These are phyloP conservation scores for Hydractinia symbiolongicarpus DNA, from an alignment of 30 jellyfish, hydroid and myxozoan genomes.

Conservation along the genomic window DNA sequence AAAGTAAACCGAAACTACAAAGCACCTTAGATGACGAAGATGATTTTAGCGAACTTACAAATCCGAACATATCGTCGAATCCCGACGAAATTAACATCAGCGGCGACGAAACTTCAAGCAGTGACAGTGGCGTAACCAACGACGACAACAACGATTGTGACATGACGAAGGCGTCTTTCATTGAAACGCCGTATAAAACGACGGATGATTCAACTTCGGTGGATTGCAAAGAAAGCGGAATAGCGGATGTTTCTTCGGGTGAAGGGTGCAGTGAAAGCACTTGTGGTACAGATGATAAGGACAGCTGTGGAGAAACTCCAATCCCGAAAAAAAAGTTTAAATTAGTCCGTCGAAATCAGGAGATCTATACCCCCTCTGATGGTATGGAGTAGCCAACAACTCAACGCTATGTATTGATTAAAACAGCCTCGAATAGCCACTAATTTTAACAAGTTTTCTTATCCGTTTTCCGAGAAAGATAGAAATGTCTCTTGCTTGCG, in stretches of 20 bases:
- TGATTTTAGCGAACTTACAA: conserved; percentile 22
- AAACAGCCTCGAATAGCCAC: too few relatives aligned
- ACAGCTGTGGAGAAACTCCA: conserved; percentile 15
- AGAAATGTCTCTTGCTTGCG: too few relatives aligned
- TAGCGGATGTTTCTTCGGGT: neutral
- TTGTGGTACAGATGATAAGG: neutral
- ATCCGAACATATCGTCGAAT: conserved; percentile 19
- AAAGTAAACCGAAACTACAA: neutral
- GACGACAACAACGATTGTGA: neutral
- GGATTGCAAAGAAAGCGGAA: neutral
- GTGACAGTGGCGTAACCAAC: conserved; percentile 8
- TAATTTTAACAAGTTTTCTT: too few relatives aligned
- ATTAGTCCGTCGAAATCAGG: conserved; percentile 28
- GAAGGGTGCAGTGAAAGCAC: neutral
- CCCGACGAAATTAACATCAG: conserved; percentile 20
- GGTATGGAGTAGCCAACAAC: neutral
- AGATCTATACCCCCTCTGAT: conserved; percentile 1
- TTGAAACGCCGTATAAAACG: conserved; percentile 20
- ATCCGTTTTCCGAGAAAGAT: too few relatives aligned
- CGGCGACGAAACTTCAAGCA: neutral
- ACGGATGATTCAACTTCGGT: neutral
- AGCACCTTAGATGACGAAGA: neutral
- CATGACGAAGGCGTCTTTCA: conserved; percentile 5
- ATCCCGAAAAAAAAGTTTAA: conserved; percentile 30
- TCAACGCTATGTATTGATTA: too few relatives aligned